Evolutionary conservation across 2,113 vertebrate species (phyloP).

Genomic region (Numida meleagris): DNA sequence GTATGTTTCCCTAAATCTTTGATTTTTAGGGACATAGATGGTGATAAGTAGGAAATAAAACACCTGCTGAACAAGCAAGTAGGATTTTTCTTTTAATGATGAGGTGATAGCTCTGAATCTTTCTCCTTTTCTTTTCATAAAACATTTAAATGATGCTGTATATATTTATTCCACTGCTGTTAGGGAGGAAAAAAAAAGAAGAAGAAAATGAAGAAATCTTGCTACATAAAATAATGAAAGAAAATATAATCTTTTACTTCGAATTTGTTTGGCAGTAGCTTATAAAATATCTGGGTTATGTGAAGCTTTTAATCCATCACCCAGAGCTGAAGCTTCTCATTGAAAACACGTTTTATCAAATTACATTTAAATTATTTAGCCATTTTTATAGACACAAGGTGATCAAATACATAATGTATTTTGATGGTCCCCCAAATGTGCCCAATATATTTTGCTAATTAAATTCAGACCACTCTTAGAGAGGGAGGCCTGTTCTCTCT

Average conservation of each 20-base stretch:
- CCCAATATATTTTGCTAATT: slow-evolving; percentile 67
- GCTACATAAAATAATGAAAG: slow-evolving; percentile 47
- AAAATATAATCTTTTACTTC: slow-evolving; percentile 65
- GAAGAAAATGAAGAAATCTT: slow-evolving; percentile 50
- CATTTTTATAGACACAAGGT: slow-evolving; percentile 69
- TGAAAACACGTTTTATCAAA: slow-evolving; percentile 74
- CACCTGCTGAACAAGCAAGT: background rate
- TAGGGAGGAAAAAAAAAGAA: background rate
- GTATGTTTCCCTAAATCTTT: slow-evolving; percentile 17
- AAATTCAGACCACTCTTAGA: slow-evolving; percentile 47
- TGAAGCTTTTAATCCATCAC: slow-evolving; percentile 74
- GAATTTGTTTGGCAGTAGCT: slow-evolving; percentile 50
- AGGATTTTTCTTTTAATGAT: background rate
- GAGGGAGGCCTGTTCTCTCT: background rate
- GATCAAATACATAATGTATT: slow-evolving; percentile 74
- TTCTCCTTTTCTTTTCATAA: slow-evolving; percentile 21
- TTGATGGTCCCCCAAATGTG: slow-evolving; percentile 40
- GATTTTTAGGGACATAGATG: background rate
- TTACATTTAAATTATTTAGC: slow-evolving; percentile 77
- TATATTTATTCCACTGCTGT: slow-evolving; percentile 51
- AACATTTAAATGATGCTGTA: slow-evolving; percentile 31
- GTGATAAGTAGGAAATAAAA: background rate
- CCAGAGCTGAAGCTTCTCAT: slow-evolving; percentile 36
- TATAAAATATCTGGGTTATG: slow-evolving; percentile 63
- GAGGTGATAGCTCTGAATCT: background rate